Conservation (phyloP, 2,888 invertebrate species). For the Cheiracanthium punctorium region DNA sequence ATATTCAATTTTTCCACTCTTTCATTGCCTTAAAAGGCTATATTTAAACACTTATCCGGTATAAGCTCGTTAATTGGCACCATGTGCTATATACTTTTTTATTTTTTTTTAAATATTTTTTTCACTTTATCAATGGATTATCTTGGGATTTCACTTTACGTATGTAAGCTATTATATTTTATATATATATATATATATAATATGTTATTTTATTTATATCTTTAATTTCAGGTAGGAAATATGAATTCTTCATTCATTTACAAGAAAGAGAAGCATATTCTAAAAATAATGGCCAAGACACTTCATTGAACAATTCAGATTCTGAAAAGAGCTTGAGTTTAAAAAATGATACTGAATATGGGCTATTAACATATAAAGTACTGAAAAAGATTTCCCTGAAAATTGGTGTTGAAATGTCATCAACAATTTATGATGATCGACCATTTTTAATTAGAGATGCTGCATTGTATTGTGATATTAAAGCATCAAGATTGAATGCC, state of each 20-base stretch:
- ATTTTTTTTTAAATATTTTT: too few relatives aligned
- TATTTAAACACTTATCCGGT: too few relatives aligned
- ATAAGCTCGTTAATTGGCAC: too few relatives aligned
- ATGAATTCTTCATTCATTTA: slow-evolving; percentile 45
- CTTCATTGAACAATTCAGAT: slow-evolving; percentile 7
- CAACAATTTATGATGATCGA: slow-evolving; percentile 26
- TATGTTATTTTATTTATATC: not conserved
- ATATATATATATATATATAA: not conserved
- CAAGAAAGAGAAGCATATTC: slow-evolving; percentile 2
- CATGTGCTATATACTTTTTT: too few relatives aligned
- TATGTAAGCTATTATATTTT: too few relatives aligned
- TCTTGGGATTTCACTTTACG: too few relatives aligned
- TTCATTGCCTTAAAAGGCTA: too few relatives aligned
- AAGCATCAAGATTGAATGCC: slow-evolving; percentile 13
- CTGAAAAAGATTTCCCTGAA: not conserved
- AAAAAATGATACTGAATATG: slow-evolving; percentile 31
- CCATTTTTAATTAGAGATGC: slow-evolving; percentile 37
- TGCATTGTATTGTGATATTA: slow-evolving; percentile 31
- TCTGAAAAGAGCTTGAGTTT: slow-evolving; percentile 18
- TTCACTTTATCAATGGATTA: too few relatives aligned
- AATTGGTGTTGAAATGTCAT: slow-evolving; percentile 31
- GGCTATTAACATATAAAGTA: slow-evolving; percentile 5
- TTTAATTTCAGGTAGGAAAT: slow-evolving; percentile 31
- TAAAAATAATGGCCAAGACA: not conserved
- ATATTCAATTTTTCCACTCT: too few relatives aligned